A percentile compares a stretch with the other conserved stretches of the same genome.
phyloP scores from a whole-genome alignment of 2,888 invertebrate species.

The Formica aserva region DNA sequence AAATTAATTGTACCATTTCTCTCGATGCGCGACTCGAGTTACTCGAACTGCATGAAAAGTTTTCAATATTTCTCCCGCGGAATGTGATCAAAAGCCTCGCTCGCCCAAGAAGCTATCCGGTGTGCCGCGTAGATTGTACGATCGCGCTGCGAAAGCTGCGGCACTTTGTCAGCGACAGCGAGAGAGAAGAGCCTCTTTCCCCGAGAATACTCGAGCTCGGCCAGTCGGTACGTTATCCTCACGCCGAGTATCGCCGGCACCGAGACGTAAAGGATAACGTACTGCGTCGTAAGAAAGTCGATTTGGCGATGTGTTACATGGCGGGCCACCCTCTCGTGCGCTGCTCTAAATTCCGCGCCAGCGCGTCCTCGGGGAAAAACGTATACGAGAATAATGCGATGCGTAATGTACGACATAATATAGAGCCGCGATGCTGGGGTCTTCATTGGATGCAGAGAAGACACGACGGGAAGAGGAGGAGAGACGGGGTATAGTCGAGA shows the following conservation, averaged over 20 bases:
- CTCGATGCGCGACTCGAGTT: not conserved
- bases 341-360: conserved; percentile 69
- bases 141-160: conserved; percentile 65
- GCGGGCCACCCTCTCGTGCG: conserved; percentile 53
- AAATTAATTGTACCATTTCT: conserved; percentile 35
- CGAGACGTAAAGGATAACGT: conserved; percentile 74
- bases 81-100: conserved; percentile 59
- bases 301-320: conserved; percentile 78
- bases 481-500: conserved; percentile 40
- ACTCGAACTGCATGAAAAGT: conserved; percentile 44
- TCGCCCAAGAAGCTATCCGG: conserved; percentile 62
- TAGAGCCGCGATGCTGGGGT: conserved; percentile 49
- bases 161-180: conserved; percentile 67
- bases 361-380: conserved; percentile 68
- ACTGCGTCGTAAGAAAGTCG: conserved; percentile 78
- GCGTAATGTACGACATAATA: conserved; percentile 77
- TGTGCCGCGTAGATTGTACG: conserved; percentile 61
- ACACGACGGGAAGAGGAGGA: conserved; percentile 21
- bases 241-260: conserved; percentile 64
- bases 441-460: not conserved
- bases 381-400: conserved; percentile 75
- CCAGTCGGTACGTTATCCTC: conserved; percentile 75
- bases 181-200: conserved; percentile 58
- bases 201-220: conserved; percentile 69
- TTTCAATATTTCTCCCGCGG: conserved; percentile 50